Conservation (phyloP, 2,888 invertebrate species). For the Girardia tigrina region DNA sequence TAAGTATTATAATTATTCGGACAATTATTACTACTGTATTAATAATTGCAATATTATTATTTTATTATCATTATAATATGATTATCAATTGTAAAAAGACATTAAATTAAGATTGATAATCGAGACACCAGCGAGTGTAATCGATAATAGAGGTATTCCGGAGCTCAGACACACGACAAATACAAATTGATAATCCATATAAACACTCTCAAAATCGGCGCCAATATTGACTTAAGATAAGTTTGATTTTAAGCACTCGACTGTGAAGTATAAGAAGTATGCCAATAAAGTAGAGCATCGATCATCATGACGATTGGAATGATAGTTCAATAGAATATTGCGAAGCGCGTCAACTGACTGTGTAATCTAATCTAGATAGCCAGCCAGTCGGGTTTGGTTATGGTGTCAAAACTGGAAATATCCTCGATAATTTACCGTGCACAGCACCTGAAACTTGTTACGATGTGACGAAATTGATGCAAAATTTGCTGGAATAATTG, state of each 20-base stretch:
- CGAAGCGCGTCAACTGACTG: not conserved
- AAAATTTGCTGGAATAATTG: not conserved
- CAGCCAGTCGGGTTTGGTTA: not conserved
- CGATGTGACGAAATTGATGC: conserved; percentile 15
- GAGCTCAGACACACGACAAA: not conserved
- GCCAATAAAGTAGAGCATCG: conserved; percentile 1
- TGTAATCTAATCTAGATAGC: conserved; percentile 12
- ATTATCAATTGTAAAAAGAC: no score
- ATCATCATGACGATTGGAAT: conserved; percentile 7
- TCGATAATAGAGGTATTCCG: conserved; percentile 10
- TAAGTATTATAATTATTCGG: no score
- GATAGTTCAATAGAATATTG: not conserved
- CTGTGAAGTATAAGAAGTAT: conserved; percentile 7
- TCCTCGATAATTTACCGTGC: conserved; percentile 23
- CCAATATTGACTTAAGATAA: conserved; percentile 17
- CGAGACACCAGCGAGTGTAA: conserved; percentile 17
- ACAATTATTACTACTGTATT: no score
- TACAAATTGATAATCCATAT: not conserved
- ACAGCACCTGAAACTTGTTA: conserved; percentile 15
- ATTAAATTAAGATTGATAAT: no score
- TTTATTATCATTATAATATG: not conserved
- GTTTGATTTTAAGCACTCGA: conserved; percentile 10
- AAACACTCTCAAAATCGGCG: conserved; percentile 23
- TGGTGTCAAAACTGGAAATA: not conserved
- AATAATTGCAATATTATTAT: no score